Evolutionary conservation across 1,140 invertebrate species (phyloP).

Genomic region (Drosophila quadrilineata): DNA sequence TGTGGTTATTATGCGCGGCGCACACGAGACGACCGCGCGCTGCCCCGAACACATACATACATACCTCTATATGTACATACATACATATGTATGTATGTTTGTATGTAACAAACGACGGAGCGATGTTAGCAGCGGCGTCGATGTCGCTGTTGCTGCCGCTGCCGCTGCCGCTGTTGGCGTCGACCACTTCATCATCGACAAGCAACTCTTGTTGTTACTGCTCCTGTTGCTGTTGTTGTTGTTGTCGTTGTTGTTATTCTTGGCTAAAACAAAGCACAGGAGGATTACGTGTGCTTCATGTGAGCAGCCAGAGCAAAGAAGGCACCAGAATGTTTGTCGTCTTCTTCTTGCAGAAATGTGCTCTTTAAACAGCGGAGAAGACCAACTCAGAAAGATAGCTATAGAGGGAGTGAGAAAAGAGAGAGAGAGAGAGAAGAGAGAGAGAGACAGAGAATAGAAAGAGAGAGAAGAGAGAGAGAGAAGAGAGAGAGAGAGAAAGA

Average conservation of each 20-base stretch:
- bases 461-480: too few relatives aligned
- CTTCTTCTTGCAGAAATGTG: too few relatives aligned
- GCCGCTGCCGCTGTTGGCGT: too few relatives aligned
- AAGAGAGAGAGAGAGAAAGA: too few relatives aligned
- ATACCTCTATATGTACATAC: too few relatives aligned
- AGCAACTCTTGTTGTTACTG: slow-evolving; percentile 39
- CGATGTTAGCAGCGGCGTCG: slow-evolving; percentile 3
- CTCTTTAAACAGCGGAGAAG: too few relatives aligned
- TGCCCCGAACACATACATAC: slow-evolving; percentile 22
- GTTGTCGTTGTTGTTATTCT: slow-evolving; percentile 31
- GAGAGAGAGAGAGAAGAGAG: too few relatives aligned
- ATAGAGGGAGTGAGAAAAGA: too few relatives aligned
- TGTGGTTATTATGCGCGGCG: slow-evolving; percentile 36
- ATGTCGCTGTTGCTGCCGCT: slow-evolving; percentile 48
- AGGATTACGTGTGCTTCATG: slow-evolving; percentile 40
- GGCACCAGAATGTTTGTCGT: slow-evolving; percentile 9
- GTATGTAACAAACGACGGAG: too few relatives aligned
- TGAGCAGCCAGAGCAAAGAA: not conserved
- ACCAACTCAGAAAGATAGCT: too few relatives aligned
- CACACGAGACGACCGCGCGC: slow-evolving; percentile 29
- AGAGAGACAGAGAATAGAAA: too few relatives aligned
- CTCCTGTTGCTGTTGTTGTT: not conserved
- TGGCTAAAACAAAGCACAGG: slow-evolving; percentile 70
- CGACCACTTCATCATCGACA: slow-evolving; percentile 72
- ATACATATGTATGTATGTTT: too few relatives aligned